Evolutionary conservation across 2,797 vertebrate genomes (phyloP), one percentile per base, ranked within the genome.

Genomic region (Psittacula derbiana): DNA sequence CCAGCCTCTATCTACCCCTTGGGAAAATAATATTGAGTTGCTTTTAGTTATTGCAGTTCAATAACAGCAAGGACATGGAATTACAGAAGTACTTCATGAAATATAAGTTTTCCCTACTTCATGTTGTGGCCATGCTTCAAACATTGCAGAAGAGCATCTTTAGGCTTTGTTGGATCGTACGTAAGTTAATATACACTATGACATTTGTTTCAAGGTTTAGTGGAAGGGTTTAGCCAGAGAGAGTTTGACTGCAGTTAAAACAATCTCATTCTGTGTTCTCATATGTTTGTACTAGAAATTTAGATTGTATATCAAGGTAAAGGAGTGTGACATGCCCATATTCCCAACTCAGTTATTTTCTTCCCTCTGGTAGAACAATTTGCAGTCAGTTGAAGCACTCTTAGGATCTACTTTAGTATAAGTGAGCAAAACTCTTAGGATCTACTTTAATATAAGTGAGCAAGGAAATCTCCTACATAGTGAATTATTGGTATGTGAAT

Each of bases 31-130:
- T 57, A 93, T 30, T 85, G 67, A 94, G 92, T 92, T 80, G 38
- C 36, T 93, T 97, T 95, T 91, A 94, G 60, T 85, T 83, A 60
- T 61, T 75, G 30, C 60, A 52, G 75, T 82, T 91, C 81, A 88
- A 52, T 92, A 94, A 65, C 9, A 49, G 55, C 66, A 79, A 80
- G 72, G 65, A 66, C 47, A 90, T n/a, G 69, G 41, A 75, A 85
- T 90, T 79, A 70, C 4, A 12, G 76, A 93, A 60, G 46, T 55
- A 71, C 21, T 57, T 9, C 7, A 65, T 84, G 62, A 93, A 91
- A 93, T 47, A 49, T 3, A 41, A 36, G 7, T 12, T 80, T 92
- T 87, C 65, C 16, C 27, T 74, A 16, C 12, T 72, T 91, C 27
- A 41, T 62, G 5, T 65, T 69, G 41, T 43, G 46, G 58, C 49